Base-by-base conservation (phyloP, 2,797 vertebrate genomes). In the Pagetopsis macropterus region DNA sequence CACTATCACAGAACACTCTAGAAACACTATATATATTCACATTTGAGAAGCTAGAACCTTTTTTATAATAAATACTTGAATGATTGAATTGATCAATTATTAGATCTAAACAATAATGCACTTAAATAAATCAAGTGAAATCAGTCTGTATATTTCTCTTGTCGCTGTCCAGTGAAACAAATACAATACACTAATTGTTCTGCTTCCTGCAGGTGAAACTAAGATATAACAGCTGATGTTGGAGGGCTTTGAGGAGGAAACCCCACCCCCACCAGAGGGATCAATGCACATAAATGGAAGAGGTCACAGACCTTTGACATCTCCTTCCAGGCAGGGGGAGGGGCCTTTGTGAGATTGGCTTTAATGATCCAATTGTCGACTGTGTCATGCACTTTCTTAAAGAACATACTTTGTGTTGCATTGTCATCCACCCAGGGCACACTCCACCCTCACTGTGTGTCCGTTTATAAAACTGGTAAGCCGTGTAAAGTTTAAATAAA, bases 261-360 rank as follows among this genome's bases (percentile, higher is more conserved):
- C 67, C 84, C 91, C 87, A 75, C 90, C 93, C 90, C 91, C 84
- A 59, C 80, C 84, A 70, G 86, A 79, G 59, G 87, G 87, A 95
- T 95, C 94, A 94, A 94, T 94, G 91, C 89, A 89, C 93, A 91
- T 93, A 93, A 94, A 94, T 93, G 93, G 86, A 88, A 93, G 88
- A 90, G 94, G 94, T 94, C 93, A 87, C 76, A 83, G 94, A 94
- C 94, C 93, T 94, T 92, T 94, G 94, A 94, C 94, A 93, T 94
- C 91, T 92, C 81, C 84, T 90, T 93, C 92, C 86, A 88, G 81
- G 55, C 6, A 88, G 93, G 92, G 93, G 91, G 91, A 75, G 92
- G 89, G 83, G 84, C 87, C 90, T 93, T 94, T 93, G 90, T 94
- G 84, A 88, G 87, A 91, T 87, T 86, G 87, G 86, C 91, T 93